Percentiles rank a stretch among this genome's conserved stretches.
These are phyloP conservation scores for Beaufortia kweichowensis DNA, from an alignment of 2,113 vertebrate species.

Conservation along the genomic window DNA sequence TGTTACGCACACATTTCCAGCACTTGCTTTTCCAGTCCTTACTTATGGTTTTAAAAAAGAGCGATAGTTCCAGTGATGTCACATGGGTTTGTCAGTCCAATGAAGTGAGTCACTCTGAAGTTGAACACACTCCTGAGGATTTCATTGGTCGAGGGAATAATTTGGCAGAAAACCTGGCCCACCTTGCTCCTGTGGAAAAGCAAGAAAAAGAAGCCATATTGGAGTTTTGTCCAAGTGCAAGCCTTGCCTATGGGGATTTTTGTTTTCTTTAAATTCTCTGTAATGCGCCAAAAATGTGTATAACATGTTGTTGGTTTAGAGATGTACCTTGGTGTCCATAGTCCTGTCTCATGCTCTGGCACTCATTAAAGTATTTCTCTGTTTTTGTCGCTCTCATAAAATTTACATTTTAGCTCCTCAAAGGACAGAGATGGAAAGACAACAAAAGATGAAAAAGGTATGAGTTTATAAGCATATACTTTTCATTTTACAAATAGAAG, in stretches of 20 bases:
- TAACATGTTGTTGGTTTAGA: conserved; percentile 49
- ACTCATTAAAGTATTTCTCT: conserved; percentile 66
- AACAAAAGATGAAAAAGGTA: conserved; percentile 96
- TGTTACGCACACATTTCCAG: conserved; percentile 86
- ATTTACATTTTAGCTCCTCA: conserved; percentile 89
- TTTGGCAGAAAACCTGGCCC: conserved; percentile 95
- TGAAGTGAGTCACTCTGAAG: conserved; percentile 90
- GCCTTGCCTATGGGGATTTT: conserved; percentile 79
- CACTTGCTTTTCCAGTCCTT: conserved; percentile 74
- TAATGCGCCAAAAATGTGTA: conserved; percentile 42
- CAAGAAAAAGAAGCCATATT: conserved; percentile 91
- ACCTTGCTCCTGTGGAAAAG: conserved; percentile 90
- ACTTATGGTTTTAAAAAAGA: conserved; percentile 79
- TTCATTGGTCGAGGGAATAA: conserved; percentile 97
- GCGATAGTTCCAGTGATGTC: conserved; percentile 90
- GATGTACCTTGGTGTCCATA: conserved; percentile 56
- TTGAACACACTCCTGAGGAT: conserved; percentile 94
- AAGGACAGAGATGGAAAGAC: conserved; percentile 95
- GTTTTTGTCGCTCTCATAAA: conserved; percentile 81
- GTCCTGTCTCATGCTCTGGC: conserved; percentile 46
- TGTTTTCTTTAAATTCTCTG: conserved; percentile 50
- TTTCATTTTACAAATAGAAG: neutral
- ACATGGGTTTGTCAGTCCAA: conserved; percentile 87
- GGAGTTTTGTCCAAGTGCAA: conserved; percentile 85
- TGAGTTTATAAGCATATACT: conserved; percentile 32